Conservation (phyloP, 1,140 invertebrate species). For the Diachasmimorpha longicaudata region DNA sequence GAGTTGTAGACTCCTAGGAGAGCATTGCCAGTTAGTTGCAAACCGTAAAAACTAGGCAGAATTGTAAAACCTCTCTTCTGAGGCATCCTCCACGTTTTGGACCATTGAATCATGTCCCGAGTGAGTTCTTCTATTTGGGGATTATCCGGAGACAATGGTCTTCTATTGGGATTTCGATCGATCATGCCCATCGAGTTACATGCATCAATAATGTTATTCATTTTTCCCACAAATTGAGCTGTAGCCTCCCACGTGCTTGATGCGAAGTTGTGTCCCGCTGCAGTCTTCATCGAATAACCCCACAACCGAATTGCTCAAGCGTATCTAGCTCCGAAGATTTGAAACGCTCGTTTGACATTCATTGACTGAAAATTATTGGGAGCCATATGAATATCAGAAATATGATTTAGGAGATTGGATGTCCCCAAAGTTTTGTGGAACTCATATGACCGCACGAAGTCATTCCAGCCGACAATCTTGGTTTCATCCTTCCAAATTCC, state of each 20-base stretch:
- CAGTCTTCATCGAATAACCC: conserved; percentile 8
- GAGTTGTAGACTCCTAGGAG: background rate
- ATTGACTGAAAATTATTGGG: conserved; percentile 35
- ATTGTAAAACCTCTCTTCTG: background rate
- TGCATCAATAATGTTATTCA: conserved; percentile 32
- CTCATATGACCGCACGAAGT: conserved; percentile 26
- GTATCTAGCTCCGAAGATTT: conserved; percentile 26
- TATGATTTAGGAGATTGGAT: conserved; percentile 31
- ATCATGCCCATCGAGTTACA: conserved; percentile 22
- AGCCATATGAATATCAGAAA: conserved; percentile 29
- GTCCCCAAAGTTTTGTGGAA: conserved; percentile 1
- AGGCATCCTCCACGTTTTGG: background rate
- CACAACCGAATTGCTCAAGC: conserved; percentile 23
- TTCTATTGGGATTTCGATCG: conserved; percentile 17
- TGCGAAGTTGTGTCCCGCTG: background rate
- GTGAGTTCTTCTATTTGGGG: background rate
- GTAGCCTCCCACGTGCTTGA: conserved; percentile 29
- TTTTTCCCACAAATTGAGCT: conserved; percentile 26
- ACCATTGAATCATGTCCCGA: background rate
- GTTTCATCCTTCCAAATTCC: conserved; percentile 22
- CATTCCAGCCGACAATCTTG: conserved; percentile 28
- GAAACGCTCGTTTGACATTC: conserved; percentile 34
- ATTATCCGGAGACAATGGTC: conserved; percentile 16
- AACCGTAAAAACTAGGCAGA: background rate
- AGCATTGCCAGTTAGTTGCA: background rate